Percentiles rank a stretch among this genome's conserved stretches.
phyloP scores from a whole-genome alignment of 1,140 invertebrate species.

The Papilio helenus region DNA sequence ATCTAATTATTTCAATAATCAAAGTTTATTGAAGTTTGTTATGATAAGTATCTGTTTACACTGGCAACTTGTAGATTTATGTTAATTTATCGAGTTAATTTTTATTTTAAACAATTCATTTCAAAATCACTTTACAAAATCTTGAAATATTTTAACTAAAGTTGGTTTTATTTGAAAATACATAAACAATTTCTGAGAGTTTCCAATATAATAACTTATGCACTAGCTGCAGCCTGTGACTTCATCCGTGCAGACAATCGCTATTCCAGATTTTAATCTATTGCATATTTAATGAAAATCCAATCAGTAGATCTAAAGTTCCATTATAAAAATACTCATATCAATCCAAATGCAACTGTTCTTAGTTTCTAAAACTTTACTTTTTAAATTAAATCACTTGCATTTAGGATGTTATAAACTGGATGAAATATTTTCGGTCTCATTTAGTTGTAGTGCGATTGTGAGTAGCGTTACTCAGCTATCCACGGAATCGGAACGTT shows the following conservation, averaged over 20 bases:
- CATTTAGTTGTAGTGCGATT: background rate
- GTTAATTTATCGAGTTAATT: background rate
- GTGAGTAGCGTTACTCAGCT: background rate
- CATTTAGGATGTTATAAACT: background rate
- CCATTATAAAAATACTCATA: too few species aligned
- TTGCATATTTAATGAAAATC: too few species aligned
- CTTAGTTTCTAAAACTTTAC: background rate
- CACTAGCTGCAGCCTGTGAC: too few species aligned
- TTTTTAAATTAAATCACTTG: background rate
- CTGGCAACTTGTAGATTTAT: background rate
- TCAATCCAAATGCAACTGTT: too few species aligned
- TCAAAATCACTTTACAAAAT: too few species aligned
- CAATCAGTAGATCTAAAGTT: too few species aligned
- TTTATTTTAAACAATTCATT: background rate
- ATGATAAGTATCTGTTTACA: background rate
- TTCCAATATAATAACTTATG: too few species aligned
- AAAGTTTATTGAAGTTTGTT: background rate
- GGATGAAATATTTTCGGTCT: background rate
- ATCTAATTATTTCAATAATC: background rate
- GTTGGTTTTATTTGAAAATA: background rate
- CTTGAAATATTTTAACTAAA: background rate
- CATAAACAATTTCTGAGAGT: background rate
- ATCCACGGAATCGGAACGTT: constrained; percentile 51
- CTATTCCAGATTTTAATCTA: too few species aligned
- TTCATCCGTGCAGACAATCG: too few species aligned